Evolutionary conservation across 2,797 vertebrate genomes (phyloP), one percentile per base, ranked within the genome.

Genomic region (Pyrocephalus nanus): DNA sequence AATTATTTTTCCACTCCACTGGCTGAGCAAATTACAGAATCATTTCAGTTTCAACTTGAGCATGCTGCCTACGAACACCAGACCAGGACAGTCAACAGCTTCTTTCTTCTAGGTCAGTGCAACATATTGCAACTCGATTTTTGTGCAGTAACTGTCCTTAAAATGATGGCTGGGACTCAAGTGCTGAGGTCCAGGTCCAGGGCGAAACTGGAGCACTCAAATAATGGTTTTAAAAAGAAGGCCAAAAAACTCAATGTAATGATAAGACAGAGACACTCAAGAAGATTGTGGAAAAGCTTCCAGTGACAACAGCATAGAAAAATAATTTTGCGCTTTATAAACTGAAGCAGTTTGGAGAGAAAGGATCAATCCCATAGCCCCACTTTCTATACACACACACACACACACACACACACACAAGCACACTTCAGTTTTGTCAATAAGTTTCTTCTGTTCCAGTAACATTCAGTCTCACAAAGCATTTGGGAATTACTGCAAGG

Each of bases 1-100:
- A 90, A 90, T 86, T 71, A 70, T 47, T 88, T 77, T 90, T 72
- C 82, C 65, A 23, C 64, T 91, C 51, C 42, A 19, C 58, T 74
- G 75, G 36, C 43, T 73, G 82, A 90, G 86, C 45, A 95, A 76
- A 86, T 92, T 83, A 70, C 45, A 83, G 86, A 92, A 86, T 36
- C 7, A 26, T 88, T 92, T 90, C 34, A 9, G 45, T 90, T 90
- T 94, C 76, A 75, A 64, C 51, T 34, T 47, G 57, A 91, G 61
- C 38, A 17, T 34, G 47, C 58, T 77, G 54, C 42, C 50, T 64
- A 42, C 30, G 48, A 67, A 32, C 62, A 42, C 14, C 70, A 77
- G 42, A 47, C 3, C 13, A 61, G 51, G 47, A 30, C 32, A n/a
- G 29, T 50, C 69, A 54, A 57, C 15, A 72, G 36, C 30, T 84